Conservation (phyloP, 2,888 invertebrate genomes). For the Acheta domesticus region DNA sequence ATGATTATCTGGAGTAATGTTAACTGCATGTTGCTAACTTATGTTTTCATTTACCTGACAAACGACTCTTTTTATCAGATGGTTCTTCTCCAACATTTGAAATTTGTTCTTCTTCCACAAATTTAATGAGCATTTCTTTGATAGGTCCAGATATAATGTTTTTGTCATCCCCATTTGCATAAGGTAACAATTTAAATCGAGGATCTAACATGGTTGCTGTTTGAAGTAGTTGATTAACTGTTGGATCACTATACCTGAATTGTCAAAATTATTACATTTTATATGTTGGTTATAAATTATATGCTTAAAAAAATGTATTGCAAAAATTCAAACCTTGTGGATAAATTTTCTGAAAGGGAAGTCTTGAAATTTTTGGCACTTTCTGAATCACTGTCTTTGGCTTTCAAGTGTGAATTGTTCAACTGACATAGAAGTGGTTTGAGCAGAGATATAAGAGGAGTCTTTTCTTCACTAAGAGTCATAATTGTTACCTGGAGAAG, state of each 20-base stretch:
- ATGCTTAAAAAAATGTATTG: background rate
- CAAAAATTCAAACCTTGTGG: conserved; percentile 35
- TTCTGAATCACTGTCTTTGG: conserved; percentile 46
- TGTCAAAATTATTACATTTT: background rate
- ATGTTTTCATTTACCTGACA: conserved; percentile 44
- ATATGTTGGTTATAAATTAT: background rate
- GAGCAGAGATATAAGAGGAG: conserved; percentile 50
- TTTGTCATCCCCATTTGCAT: conserved; percentile 49
- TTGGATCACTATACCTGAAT: conserved; percentile 46
- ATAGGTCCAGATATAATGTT: conserved; percentile 45
- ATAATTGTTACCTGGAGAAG: conserved; percentile 47
- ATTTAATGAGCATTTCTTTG: conserved; percentile 47
- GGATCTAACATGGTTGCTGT: conserved; percentile 52
- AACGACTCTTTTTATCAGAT: conserved; percentile 44
- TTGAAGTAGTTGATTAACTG: conserved; percentile 48
- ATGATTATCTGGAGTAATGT: too few species aligned
- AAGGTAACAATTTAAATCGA: conserved; percentile 49
- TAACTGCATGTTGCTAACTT: too few species aligned
- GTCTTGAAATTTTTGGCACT: conserved; percentile 47
- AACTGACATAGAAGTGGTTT: conserved; percentile 53
- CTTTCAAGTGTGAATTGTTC: conserved; percentile 49
- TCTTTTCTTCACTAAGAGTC: conserved; percentile 52
- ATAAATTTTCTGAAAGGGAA: conserved; percentile 46
- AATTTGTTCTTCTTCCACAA: conserved; percentile 45
- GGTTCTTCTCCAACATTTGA: conserved; percentile 40